Conservation (phyloP, 2,888 invertebrate species). For the Cantharis nigra region DNA sequence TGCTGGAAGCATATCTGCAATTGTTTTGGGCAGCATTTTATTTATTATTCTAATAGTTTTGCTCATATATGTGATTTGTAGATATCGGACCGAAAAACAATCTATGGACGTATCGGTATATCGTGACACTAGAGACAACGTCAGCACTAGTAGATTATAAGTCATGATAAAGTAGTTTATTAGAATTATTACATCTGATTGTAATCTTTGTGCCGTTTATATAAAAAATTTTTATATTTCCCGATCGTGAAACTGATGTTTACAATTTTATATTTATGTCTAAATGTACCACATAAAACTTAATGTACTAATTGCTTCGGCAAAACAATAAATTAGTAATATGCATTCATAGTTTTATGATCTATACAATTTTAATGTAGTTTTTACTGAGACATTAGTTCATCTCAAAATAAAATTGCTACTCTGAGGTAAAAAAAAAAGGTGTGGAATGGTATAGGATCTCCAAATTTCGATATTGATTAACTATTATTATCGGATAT, state of each 20-base stretch:
- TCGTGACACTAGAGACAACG: slow-evolving; percentile 37
- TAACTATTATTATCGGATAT: too few species aligned
- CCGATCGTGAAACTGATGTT: neutral
- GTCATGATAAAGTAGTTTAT: neutral
- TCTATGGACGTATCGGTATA: slow-evolving; percentile 64
- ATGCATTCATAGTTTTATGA: too few species aligned
- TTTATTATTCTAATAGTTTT: slow-evolving; percentile 64
- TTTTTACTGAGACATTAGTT: too few species aligned
- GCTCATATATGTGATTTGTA: slow-evolving; percentile 55
- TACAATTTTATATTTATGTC: too few species aligned
- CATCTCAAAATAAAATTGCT: too few species aligned
- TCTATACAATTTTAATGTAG: too few species aligned
- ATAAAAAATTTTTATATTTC: neutral
- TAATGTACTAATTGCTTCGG: neutral
- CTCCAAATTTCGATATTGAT: too few species aligned
- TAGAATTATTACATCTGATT: neutral
- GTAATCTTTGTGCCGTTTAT: neutral
- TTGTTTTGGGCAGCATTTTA: slow-evolving; percentile 69
- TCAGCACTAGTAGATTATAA: neutral
- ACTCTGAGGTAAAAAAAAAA: too few species aligned
- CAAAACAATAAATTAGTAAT: too few species aligned
- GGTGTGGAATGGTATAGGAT: too few species aligned
- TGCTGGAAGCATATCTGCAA: slow-evolving; percentile 66
- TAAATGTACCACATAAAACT: neutral
- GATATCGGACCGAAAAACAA: slow-evolving; percentile 24